phyloP scores from a whole-genome alignment of 2,888 invertebrate species.

The Gari tellinella region DNA sequence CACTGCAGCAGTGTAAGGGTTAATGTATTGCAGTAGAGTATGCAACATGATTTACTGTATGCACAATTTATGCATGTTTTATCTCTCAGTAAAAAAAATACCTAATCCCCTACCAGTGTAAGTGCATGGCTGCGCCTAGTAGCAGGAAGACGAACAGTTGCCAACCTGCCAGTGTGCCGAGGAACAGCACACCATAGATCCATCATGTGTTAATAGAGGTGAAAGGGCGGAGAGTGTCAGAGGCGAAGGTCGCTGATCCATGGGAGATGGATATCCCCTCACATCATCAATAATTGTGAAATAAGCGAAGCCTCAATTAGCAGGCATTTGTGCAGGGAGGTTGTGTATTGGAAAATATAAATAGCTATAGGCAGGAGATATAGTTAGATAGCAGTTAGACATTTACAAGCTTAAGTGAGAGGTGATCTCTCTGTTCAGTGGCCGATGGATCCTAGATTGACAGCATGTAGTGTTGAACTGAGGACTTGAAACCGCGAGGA shows the following conservation, averaged over 20 bases:
- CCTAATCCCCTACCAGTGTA: too few relatives aligned
- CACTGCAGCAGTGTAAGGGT: too few relatives aligned
- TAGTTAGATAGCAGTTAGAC: slow-evolving; percentile 57
- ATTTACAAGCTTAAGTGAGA: slow-evolving; percentile 53
- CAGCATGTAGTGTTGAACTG: slow-evolving; percentile 10
- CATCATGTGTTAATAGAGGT: slow-evolving; percentile 38
- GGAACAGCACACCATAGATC: too few relatives aligned
- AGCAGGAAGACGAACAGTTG: too few relatives aligned
- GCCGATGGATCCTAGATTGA: slow-evolving; percentile 16
- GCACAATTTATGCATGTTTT: too few relatives aligned
- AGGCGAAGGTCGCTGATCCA: slow-evolving; percentile 45
- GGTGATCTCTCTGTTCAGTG: slow-evolving; percentile 22
- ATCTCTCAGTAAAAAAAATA: too few relatives aligned
- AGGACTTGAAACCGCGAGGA: too few relatives aligned
- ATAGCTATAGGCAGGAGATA: slow-evolving; percentile 57
- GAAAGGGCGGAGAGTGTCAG: slow-evolving; percentile 36
- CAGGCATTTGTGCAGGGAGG: slow-evolving; percentile 50
- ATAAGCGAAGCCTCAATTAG: slow-evolving; percentile 63
- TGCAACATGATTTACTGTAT: too few relatives aligned
- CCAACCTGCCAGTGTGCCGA: too few relatives aligned
- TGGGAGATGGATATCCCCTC: slow-evolving; percentile 47
- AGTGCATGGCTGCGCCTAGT: too few relatives aligned
- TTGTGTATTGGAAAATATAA: slow-evolving; percentile 66
- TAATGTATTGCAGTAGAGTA: too few relatives aligned
- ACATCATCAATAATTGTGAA: slow-evolving; percentile 64